Percentiles rank a stretch among this genome's conserved stretches.
phyloP scores from a whole-genome alignment of 1,140 invertebrate genomes.

The Venustaconcha ellipsiformis region DNA sequence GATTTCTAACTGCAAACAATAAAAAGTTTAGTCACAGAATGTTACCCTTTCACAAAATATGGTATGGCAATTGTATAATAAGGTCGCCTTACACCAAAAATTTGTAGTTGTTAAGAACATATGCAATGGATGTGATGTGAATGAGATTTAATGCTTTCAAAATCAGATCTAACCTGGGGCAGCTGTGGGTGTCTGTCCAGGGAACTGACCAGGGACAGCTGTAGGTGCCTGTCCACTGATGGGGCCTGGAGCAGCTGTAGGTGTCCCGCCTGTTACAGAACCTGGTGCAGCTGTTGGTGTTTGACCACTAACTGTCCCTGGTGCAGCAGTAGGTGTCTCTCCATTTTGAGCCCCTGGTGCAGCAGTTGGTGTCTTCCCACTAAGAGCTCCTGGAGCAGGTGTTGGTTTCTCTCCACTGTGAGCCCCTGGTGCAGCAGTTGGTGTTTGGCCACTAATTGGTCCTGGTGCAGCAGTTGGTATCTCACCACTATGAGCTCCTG shows the following conservation, averaged over 20 bases:
- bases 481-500: slow-evolving; percentile 3
- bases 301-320: background rate
- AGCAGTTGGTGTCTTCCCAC: slow-evolving; percentile 7
- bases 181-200: slow-evolving; percentile 5
- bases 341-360: background rate
- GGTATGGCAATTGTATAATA: too few relatives aligned
- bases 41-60: too few relatives aligned
- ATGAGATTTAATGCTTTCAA: too few relatives aligned
- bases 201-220: slow-evolving; percentile 6
- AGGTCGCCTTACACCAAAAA: too few relatives aligned
- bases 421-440: slow-evolving; percentile 4
- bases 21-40: too few relatives aligned
- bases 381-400: background rate
- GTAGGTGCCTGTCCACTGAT: background rate
- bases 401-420: background rate
- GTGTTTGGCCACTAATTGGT: background rate
- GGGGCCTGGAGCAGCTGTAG: slow-evolving; percentile 2
- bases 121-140: too few relatives aligned
- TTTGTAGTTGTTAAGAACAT: too few relatives aligned
- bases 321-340: slow-evolving; percentile 12
- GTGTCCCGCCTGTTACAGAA: background rate
- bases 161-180: background rate
- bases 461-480: slow-evolving; percentile 9
- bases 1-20: too few relatives aligned
- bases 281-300: slow-evolving; percentile 23